phyloP scores from a whole-genome alignment of 2,888 invertebrate species.

The Pachymerium ferrugineum region DNA sequence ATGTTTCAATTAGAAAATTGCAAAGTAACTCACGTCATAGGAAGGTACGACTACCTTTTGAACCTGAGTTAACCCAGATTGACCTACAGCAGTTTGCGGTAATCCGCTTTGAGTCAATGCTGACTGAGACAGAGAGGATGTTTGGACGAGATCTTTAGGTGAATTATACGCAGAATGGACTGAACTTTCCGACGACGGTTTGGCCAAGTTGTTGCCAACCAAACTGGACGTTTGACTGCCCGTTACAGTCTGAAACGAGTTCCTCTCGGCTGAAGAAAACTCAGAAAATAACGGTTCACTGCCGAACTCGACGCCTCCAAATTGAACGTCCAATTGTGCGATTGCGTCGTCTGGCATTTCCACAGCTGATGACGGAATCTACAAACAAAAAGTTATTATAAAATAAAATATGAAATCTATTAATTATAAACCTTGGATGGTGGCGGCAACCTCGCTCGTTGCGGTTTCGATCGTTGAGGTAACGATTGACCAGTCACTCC shows the following conservation, averaged over 20 bases:
- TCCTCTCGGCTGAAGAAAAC: constrained; percentile 37
- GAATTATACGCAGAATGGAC: not conserved
- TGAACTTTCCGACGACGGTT: constrained; percentile 5
- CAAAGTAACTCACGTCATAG: too few relatives aligned
- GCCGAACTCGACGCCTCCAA: constrained; percentile 71
- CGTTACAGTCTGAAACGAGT: not conserved
- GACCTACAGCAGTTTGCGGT: not conserved
- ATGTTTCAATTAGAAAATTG: not conserved
- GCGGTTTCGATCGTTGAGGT: constrained; percentile 58
- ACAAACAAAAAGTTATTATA: constrained; percentile 40
- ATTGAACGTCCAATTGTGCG: constrained; percentile 82
- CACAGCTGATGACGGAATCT: constrained; percentile 90
- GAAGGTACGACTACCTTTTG: too few relatives aligned
- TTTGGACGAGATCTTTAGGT: not conserved
- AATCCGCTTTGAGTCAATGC: constrained; percentile 1
- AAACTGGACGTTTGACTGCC: not conserved
- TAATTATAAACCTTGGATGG: constrained; percentile 80
- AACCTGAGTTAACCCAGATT: not conserved
- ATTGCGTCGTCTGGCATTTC: constrained; percentile 92
- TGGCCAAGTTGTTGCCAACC: not conserved
- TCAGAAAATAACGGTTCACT: constrained; percentile 43
- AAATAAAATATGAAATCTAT: not conserved
- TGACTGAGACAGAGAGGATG: constrained; percentile 3
- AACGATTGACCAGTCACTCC: constrained; percentile 36
- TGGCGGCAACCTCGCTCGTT: constrained; percentile 70